A percentile compares a stretch with the other conserved stretches of the same genome.
Conservation (phyloP, 2,888 invertebrate genomes). For the Eupeodes luniger region DNA sequence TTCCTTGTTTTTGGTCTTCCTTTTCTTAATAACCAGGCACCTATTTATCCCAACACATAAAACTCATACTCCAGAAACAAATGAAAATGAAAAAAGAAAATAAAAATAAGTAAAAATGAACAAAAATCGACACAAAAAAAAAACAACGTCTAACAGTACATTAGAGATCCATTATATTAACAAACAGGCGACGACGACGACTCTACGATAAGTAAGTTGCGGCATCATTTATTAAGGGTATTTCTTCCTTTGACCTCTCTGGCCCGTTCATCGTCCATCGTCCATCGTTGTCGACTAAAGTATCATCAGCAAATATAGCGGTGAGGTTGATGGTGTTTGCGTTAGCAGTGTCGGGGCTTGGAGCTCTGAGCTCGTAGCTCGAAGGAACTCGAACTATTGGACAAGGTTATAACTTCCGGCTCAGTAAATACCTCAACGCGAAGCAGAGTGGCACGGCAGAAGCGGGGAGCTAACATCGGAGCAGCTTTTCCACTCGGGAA, state of each 20-base stretch:
- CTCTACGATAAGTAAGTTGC: slow-evolving; percentile 59
- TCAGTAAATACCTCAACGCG: slow-evolving; percentile 58
- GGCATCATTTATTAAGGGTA: slow-evolving; percentile 71
- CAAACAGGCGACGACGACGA: slow-evolving; percentile 52
- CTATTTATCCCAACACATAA: not conserved
- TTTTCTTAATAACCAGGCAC: slow-evolving; percentile 52
- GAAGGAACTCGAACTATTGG: slow-evolving; percentile 31
- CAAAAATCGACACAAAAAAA: slow-evolving; percentile 2
- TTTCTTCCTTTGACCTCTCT: slow-evolving; percentile 50
- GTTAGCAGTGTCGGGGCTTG: slow-evolving; percentile 5
- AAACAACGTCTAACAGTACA: slow-evolving; percentile 28
- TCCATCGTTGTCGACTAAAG: slow-evolving; percentile 32
- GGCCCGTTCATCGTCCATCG: not conserved
- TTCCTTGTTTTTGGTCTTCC: not conserved
- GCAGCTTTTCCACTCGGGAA: slow-evolving; percentile 66
- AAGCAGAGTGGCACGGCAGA: no score
- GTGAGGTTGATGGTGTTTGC: slow-evolving; percentile 20
- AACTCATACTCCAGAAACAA: slow-evolving; percentile 10
- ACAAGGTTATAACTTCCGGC: slow-evolving; percentile 71
- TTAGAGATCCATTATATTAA: slow-evolving; percentile 55
- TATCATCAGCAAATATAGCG: slow-evolving; percentile 27
- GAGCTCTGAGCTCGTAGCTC: not conserved
- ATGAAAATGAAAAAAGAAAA: not conserved
- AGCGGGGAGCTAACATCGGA: not conserved
- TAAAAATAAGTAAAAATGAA: not conserved